Percentiles rank a stretch among this genome's conserved stretches.
These are phyloP conservation scores for Pemphigus obesinymphae DNA, from an alignment of 1,140 invertebrate genomes.

Conservation along the genomic window DNA sequence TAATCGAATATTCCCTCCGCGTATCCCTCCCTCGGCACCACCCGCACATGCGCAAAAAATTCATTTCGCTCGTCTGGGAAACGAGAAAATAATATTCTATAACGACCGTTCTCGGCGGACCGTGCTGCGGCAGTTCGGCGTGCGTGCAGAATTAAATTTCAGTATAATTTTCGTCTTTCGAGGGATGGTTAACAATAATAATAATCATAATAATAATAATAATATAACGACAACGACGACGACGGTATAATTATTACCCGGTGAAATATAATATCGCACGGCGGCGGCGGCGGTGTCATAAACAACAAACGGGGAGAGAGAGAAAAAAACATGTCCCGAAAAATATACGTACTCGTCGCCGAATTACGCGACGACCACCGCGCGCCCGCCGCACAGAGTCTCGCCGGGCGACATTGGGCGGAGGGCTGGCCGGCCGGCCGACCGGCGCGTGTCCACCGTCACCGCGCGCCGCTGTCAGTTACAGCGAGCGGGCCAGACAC, in stretches of 20 bases:
- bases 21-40: no score
- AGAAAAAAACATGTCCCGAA: no score
- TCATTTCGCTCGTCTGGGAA: no score
- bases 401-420: neutral
- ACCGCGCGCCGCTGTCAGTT: conserved; percentile 18
- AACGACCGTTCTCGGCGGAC: no score
- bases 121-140: no score
- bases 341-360: neutral
- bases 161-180: neutral
- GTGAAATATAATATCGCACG: no score
- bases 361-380: neutral
- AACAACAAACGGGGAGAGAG: neutral
- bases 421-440: neutral
- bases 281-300: no score
- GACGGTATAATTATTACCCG: no score
- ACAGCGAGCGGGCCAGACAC: neutral
- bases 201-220: neutral
- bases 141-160: neutral
- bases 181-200: neutral
- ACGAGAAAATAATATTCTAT: no score
- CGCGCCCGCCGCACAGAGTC: neutral
- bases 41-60: no score
- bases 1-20: no score
- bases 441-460: conserved; percentile 30
- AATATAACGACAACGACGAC: no score